phyloP scores from a whole-genome alignment of 2,113 vertebrate genomes.

The Antennarius striatus region DNA sequence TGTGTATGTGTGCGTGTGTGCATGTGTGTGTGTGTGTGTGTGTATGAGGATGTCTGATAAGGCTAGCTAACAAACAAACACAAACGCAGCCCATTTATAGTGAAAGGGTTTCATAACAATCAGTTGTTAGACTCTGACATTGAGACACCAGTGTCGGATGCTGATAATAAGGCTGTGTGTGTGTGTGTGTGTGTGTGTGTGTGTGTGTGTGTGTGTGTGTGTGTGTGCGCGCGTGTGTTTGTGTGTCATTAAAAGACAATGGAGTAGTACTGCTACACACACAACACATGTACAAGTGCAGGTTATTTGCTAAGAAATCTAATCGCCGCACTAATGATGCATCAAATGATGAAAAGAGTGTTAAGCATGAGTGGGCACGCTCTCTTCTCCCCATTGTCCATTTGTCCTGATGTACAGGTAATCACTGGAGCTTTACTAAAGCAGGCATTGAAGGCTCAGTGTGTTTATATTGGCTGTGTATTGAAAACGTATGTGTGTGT shows the following conservation, averaged over 20 bases:
- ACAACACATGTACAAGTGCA: constrained; percentile 13
- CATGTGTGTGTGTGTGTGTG: background rate
- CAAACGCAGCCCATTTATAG: background rate
- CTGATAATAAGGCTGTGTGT: constrained; percentile 24
- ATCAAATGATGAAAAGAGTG: constrained; percentile 9
- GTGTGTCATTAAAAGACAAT: constrained; percentile 54
- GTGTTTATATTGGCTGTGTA: constrained; percentile 16
- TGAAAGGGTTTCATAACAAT: constrained; percentile 30
- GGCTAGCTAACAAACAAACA: constrained; percentile 11
- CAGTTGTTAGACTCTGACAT: constrained; percentile 28
- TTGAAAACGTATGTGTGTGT: constrained; percentile 13
- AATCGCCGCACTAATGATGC: constrained; percentile 20
- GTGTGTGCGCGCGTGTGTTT: constrained; percentile 22
- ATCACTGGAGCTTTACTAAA: constrained; percentile 33
- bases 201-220: background rate
- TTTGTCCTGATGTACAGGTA: constrained; percentile 26
- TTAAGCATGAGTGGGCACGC: background rate
- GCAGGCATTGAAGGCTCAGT: constrained; percentile 19
- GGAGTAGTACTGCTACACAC: background rate
- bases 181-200: too few relatives aligned
- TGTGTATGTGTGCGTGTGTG: constrained; percentile 1
- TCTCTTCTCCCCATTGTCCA: constrained; percentile 7
- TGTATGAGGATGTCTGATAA: constrained; percentile 36
- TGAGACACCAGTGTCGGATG: constrained; percentile 24
- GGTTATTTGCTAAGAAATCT: constrained; percentile 56